A percentile compares a stretch with the other conserved stretches of the same genome.
Evolutionary conservation across 2,113 vertebrate genomes (phyloP).

Genomic region (Pandion haliaetus): DNA sequence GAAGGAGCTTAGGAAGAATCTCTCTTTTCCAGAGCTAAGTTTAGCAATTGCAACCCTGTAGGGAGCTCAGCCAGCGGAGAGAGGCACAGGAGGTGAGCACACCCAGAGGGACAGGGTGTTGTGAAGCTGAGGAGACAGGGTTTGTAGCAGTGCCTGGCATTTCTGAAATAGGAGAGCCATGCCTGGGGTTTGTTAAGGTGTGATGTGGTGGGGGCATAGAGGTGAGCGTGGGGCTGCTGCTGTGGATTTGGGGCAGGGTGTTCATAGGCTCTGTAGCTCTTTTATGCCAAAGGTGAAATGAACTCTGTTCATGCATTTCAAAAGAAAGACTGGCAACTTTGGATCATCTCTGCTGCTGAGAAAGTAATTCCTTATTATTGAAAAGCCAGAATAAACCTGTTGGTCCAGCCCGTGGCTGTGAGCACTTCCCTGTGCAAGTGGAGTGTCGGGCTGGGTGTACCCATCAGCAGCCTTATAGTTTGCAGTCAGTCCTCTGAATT

Average conservation of each 20-base stretch:
- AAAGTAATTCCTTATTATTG: background rate
- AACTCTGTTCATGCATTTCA: background rate
- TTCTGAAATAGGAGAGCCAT: background rate
- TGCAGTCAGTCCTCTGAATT: background rate
- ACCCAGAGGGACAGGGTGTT: rapidly evolving
- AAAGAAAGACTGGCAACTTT: background rate
- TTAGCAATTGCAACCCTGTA: rapidly evolving
- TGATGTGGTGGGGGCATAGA: background rate
- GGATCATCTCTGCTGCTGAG: background rate
- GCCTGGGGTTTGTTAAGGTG: background rate
- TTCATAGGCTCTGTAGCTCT: background rate
- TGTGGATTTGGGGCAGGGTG: background rate
- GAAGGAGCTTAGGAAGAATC: background rate
- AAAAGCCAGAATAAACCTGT: background rate
- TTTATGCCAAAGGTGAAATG: background rate
- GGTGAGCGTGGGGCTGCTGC: background rate
- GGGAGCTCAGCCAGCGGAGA: background rate
- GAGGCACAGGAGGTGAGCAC: background rate
- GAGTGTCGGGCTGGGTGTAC: background rate
- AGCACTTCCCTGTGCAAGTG: background rate
- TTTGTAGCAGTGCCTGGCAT: background rate
- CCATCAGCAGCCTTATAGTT: background rate
- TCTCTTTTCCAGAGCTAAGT: background rate
- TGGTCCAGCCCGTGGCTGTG: background rate
- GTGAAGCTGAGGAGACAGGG: background rate